Evolutionary conservation across 2,797 vertebrate species (phyloP), one percentile per base, ranked within the genome.

Genomic region (Linurgus olivaceus): DNA sequence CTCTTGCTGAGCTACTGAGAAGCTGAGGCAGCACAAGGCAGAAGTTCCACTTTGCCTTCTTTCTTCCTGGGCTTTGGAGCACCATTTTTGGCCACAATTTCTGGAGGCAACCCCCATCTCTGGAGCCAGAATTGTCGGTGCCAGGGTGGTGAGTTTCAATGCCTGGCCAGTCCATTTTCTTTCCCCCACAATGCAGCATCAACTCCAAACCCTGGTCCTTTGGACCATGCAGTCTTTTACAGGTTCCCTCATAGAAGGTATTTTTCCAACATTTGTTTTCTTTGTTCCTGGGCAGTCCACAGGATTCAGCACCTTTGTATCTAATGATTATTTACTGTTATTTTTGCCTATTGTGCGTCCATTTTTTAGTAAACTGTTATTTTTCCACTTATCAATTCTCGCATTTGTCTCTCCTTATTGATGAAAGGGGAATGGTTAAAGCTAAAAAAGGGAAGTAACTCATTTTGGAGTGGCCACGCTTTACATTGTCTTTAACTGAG

Each of bases 31-130:
- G 44, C 10, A 6, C 11, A 31, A 66, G 31, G 21, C 37, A 44
- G 17, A 57, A 50, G 11, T 8, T 28, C 52, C 11, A 10, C 12
- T 51, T 51, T 26, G 8, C 14, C 2, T 33, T 28, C 11, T 50
- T 28, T 29, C 11, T 5, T 1, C 42, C 37, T 37, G 61, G 8
- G 1, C 15, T 44, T 51, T 51, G 61, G 15, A n/a, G 18, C n/a
- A n/a, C 2, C 4, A 20, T 10, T 55, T 50, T 50, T 57, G 29
- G 17, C 5, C 0, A 0, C 0, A 1, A 14, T 8, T 66, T 35
- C 13, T 55, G 17, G 15, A 37, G 38, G 14, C 9, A 45, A 4
- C 4, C 23, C 38, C 23, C 11, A 8, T 45, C 4, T 62, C 11
- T 12, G 28, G 21, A 73, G 24, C 5, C 35, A 31, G 59, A 26